Base-by-base conservation (phyloP, 2,888 invertebrate genomes). In the Unio pictorum region DNA sequence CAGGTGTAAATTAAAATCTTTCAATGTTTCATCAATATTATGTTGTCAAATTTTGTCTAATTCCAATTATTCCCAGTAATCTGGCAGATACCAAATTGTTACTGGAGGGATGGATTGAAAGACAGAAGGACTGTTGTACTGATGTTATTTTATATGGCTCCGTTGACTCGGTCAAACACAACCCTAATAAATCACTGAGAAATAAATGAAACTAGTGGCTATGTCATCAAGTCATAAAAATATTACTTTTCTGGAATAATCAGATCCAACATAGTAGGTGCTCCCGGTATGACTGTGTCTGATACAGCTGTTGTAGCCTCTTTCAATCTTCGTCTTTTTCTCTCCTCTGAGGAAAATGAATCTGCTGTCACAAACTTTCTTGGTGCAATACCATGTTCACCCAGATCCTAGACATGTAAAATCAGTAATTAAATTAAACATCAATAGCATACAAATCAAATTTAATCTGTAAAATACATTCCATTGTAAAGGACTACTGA, bases 301-400 rank as follows among this genome's bases (percentile, higher is more conserved):
- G 77, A 65, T 7, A 79, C 74, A 7, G 75, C 61, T 7, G 72
- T 63, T 55, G 73, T 71, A 11, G 76, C 79, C 30, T 81, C 83
- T 59, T 76, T 75, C 26, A 72, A 28, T 66, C 73, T 60, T 23
- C 76, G 61, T 26, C 76, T 76, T 59, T 76, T 80, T 68, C 85
- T 70, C 68, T 85, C 84, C 54, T 84, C 83, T 8, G 87, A 82
- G 15, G 81, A 81, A 89, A 95, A 99, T 79, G 96, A 94, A 20
- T 93, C 93, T 1, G 94, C 95, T 0, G 97, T 94, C 84, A 94
- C 93, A 73, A 99, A 92, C 1, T 93, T 93, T 76, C 95, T 94
- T 0, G 98, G 98, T 0, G 99, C 98, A 81, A 99, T 97, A 26
- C 99, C 99, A 91, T 95, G 96, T 88, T 97, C 96, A 4, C 96